A percentile compares a stretch with the other conserved stretches of the same genome.
Conservation (phyloP, 2,797 vertebrate species). For the Sorex maritimensis region DNA sequence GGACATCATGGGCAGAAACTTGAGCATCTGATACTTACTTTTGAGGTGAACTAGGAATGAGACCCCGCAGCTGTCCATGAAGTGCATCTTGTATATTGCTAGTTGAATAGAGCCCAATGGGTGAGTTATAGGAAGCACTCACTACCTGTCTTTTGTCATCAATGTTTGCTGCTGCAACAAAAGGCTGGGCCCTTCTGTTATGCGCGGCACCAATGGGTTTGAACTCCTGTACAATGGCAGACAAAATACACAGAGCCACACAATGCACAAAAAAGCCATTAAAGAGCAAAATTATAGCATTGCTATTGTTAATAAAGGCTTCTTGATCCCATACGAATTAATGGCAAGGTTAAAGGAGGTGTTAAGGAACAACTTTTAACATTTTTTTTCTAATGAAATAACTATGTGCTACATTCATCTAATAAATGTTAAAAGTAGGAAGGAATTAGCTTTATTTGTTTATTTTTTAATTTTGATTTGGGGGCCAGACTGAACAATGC, state of each 20-base stretch:
- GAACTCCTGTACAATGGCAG: slow-evolving; percentile 94
- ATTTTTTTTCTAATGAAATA: not conserved
- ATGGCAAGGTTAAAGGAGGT: not conserved
- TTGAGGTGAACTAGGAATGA: slow-evolving; percentile 93
- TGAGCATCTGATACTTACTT: slow-evolving; percentile 92
- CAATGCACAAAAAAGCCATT: slow-evolving; percentile 89
- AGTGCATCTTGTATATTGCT: slow-evolving; percentile 99
- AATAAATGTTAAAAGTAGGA: not conserved
- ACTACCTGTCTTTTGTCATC: slow-evolving; percentile 98
- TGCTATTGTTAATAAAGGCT: slow-evolving; percentile 84
- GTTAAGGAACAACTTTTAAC: not conserved
- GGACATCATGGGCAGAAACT: not conserved
- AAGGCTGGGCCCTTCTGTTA: slow-evolving; percentile 97
- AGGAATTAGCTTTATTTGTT: not conserved
- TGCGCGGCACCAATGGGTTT: slow-evolving; percentile 96
- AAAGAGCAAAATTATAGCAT: slow-evolving; percentile 85
- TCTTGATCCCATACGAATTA: not conserved
- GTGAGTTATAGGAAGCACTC: slow-evolving; percentile 98
- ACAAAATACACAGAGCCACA: slow-evolving; percentile 92
- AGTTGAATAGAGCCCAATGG: slow-evolving; percentile 98
- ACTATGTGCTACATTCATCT: not conserved
- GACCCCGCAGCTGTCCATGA: slow-evolving; percentile 96
- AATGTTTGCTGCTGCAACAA: slow-evolving; percentile 97
- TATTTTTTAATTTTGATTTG: too few relatives aligned
- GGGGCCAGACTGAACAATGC: too few relatives aligned